phyloP scores from a whole-genome alignment of 2,113 vertebrate species.

The Ancistrus triradiatus region DNA sequence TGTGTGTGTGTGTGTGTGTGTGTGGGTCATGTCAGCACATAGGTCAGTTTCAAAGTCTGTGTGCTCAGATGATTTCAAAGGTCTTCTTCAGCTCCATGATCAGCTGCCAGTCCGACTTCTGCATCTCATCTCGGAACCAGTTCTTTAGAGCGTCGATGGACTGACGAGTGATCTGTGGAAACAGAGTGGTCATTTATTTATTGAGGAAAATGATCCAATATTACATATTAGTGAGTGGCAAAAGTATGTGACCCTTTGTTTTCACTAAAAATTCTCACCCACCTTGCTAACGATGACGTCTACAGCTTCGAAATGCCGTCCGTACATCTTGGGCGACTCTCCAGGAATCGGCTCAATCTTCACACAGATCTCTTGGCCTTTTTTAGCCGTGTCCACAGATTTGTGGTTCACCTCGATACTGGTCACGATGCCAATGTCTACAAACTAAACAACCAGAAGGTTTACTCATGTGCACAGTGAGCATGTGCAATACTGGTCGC shows the following conservation, averaged over 20 bases:
- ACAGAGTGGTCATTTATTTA: too few species aligned
- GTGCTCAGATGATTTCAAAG: constrained; percentile 92
- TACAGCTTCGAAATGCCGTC: constrained; percentile 94
- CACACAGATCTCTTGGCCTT: constrained; percentile 95
- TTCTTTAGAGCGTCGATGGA: constrained; percentile 97
- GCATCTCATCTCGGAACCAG: constrained; percentile 99
- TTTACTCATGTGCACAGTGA: background rate
- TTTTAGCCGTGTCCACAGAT: constrained; percentile 86
- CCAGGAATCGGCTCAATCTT: constrained; percentile 97
- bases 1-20: constrained; percentile 28
- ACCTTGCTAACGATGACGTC: constrained; percentile 96
- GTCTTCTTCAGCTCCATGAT: constrained; percentile 98
- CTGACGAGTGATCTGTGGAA: constrained; percentile 84
- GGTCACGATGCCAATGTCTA: constrained; percentile 94
- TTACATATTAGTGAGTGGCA: too few species aligned
- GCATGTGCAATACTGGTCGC: too few species aligned
- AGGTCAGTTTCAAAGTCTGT: constrained; percentile 33
- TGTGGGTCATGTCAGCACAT: constrained; percentile 13
- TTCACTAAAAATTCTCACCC: constrained; percentile 35
- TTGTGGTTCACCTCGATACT: constrained; percentile 98
- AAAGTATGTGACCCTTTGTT: too few species aligned
- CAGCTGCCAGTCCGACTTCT: constrained; percentile 96
- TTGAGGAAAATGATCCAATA: too few species aligned
- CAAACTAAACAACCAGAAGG: constrained; percentile 71
- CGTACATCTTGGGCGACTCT: constrained; percentile 97